phyloP scores from a whole-genome alignment of 2,797 vertebrate genomes.

The Mareca strepera region DNA sequence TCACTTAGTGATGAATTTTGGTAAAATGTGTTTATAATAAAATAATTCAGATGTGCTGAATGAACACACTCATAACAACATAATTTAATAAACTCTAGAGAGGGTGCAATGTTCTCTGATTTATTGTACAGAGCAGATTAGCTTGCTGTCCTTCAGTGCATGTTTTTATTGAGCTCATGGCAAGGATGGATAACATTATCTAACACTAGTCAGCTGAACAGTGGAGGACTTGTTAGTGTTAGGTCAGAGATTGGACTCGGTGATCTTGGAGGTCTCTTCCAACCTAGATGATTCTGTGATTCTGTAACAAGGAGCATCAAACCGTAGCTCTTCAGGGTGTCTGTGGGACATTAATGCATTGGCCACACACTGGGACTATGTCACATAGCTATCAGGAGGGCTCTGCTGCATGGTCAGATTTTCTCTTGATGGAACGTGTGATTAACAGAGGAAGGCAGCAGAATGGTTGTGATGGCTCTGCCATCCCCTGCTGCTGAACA shows the following conservation, averaged over 20 bases:
- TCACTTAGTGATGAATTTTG: background rate
- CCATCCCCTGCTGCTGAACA: background rate
- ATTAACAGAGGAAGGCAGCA: background rate
- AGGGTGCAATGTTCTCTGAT: background rate
- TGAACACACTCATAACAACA: background rate
- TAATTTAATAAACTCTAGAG: background rate
- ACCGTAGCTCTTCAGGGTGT: background rate
- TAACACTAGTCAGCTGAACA: background rate
- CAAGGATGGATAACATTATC: background rate
- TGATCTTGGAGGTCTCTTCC: no score
- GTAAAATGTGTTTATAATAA: background rate
- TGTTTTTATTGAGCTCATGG: background rate
- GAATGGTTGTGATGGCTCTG: background rate
- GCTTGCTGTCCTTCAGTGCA: background rate
- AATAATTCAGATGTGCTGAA: background rate
- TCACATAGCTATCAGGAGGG: background rate
- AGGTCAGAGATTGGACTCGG: no score
- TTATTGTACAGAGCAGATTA: background rate
- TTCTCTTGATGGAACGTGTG: background rate
- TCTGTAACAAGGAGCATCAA: background rate
- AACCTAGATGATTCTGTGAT: no score
- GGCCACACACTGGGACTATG: background rate
- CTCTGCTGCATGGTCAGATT: background rate
- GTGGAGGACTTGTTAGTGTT: no score
- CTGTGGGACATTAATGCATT: accelerated